Evolutionary conservation across 2,797 vertebrate species (phyloP).

Genomic region (Carduelis carduelis): DNA sequence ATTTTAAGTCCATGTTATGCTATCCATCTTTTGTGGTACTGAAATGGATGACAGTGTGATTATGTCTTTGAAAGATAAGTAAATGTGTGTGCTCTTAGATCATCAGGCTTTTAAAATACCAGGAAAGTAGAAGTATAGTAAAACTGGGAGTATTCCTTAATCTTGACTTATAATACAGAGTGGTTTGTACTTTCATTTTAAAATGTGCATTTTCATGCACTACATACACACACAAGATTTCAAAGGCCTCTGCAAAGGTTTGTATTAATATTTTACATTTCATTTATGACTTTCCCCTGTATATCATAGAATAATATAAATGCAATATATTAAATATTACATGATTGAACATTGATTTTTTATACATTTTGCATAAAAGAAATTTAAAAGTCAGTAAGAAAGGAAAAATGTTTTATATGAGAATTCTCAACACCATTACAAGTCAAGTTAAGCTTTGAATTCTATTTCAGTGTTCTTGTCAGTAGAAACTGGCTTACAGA

Average conservation of each 20-base stretch:
- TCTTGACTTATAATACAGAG: conserved; percentile 15
- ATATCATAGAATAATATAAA: neutral
- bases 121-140: conserved; percentile 52
- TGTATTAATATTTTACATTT: neutral
- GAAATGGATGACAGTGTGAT: conserved; percentile 82
- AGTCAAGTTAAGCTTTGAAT: neutral
- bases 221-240: neutral
- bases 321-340: neutral
- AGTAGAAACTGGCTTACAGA: conserved; percentile 16
- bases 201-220: neutral
- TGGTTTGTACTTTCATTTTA: neutral
- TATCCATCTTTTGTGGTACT: conserved; percentile 80
- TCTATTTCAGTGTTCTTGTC: neutral
- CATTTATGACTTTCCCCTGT: neutral
- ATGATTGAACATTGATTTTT: neutral
- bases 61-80: conserved; percentile 81
- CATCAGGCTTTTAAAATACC: conserved; percentile 78
- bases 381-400: neutral
- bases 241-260: neutral
- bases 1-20: conserved; percentile 76
- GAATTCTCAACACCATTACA: neutral
- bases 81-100: conserved; percentile 79
- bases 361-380: neutral
- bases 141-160: conserved; percentile 56
- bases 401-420: neutral